phyloP scores from a whole-genome alignment of 2,888 invertebrate genomes.

The Eristalis intricaria region DNA sequence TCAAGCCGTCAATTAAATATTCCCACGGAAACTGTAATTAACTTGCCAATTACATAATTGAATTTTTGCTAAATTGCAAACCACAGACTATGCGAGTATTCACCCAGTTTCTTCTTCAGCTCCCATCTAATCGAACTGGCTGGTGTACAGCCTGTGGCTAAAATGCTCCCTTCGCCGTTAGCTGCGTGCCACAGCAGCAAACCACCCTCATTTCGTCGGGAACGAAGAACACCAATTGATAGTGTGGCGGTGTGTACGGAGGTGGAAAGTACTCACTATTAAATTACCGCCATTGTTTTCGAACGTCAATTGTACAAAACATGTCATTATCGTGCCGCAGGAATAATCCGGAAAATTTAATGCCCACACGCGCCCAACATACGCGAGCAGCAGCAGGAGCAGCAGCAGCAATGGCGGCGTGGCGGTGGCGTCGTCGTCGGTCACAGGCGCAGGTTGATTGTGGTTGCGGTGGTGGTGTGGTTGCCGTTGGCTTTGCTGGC shows the following conservation, averaged over 20 bases:
- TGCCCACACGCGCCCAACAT: conserved; percentile 64
- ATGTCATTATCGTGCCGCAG: conserved; percentile 72
- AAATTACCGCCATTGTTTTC: conserved; percentile 71
- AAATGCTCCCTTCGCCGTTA: conserved; percentile 15
- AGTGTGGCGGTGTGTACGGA: neutral
- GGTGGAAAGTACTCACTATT: conserved; percentile 57
- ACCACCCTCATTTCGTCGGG: neutral
- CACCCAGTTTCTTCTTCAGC: conserved; percentile 52
- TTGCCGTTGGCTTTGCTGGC: conserved; percentile 7
- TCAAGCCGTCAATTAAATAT: conserved; percentile 66
- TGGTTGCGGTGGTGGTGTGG: conserved; percentile 34
- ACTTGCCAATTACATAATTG: conserved; percentile 71
- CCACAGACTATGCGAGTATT: conserved; percentile 53
- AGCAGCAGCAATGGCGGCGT: neutral
- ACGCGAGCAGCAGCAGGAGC: neutral
- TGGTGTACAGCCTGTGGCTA: conserved; percentile 37
- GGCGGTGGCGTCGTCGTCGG: neutral
- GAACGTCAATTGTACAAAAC: conserved; percentile 71
- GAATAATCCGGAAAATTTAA: conserved; percentile 71
- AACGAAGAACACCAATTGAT: neutral
- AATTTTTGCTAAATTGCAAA: conserved; percentile 70
- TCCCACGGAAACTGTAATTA: conserved; percentile 67
- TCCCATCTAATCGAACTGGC: conserved; percentile 48
- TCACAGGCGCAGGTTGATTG: conserved; percentile 34
- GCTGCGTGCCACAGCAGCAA: neutral